Base-by-base conservation (phyloP, 2,888 invertebrate species). In the Eudiplozoon nipponicum region DNA sequence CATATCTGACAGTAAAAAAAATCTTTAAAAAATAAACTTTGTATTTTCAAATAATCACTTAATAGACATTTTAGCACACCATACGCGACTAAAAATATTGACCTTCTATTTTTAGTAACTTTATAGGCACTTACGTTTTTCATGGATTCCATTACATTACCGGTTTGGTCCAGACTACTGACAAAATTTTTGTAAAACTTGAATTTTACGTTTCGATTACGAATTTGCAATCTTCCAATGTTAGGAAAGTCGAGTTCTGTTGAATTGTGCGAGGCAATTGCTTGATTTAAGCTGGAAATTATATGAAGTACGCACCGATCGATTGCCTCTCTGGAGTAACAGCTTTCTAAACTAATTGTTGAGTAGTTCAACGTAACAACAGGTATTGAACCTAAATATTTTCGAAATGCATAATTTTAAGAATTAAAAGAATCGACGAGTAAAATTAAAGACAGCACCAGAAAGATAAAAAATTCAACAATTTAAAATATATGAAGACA, bases 111-210 rank as follows among this genome's bases (percentile, higher is more conserved):
- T n/a, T n/a, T n/a, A n/a, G n/a, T n/a, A n/a, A n/a, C n/a, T n/a
- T n/a, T n/a, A n/a, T n/a, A n/a, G 11, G 26, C 26, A 48, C 52
- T 51, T 49, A 57, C 57, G 49, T 57, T 54, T 47, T 55, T 52
- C 47, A 57, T 47, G n/a, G 54, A 48, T 36, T 52, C 50, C 20
- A 56, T 40, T 4, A 56, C 46, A 40, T 52, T 51, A 9, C 56
- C 58, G 31, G 51, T 50, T 5, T 52, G 52, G 47, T 57, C 58
- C 51, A 57, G 51, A 28, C 49, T 50, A 43, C 52, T 55, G 20
- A 58, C 49, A 46, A 56, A 58, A 22, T 55, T 54, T 45, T 57
- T 58, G 46, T 51, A 57, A 46, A 58, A 58, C 47, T 52, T 55
- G 56, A 57, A 57, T 47, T 58, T 58, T 3, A 55, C 54, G 42